Evolutionary conservation across 2,797 vertebrate genomes (phyloP).

Genomic region (Bradypodion ventrale): DNA sequence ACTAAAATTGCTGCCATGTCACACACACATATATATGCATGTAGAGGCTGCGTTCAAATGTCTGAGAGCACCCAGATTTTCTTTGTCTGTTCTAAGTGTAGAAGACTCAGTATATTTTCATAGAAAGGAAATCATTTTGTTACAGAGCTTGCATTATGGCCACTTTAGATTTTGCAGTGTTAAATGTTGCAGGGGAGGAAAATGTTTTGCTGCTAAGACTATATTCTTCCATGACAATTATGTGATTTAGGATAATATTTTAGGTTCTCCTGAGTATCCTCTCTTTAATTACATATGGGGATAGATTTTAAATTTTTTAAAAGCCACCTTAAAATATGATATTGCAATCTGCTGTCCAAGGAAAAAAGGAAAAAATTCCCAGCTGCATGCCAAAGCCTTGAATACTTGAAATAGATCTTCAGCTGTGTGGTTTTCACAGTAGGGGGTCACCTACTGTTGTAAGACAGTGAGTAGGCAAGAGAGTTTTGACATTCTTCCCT

Average conservation of each 20-base stretch:
- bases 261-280: neutral
- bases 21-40: rapidly evolving
- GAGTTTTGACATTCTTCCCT: neutral
- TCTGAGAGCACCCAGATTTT: neutral
- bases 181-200: neutral
- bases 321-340: neutral
- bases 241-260: neutral
- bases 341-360: neutral
- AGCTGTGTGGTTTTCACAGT: neutral
- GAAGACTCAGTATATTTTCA: neutral
- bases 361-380: neutral
- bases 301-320: too few species aligned
- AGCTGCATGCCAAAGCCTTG: neutral
- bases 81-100: neutral
- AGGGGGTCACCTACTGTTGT: neutral
- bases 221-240: too few species aligned
- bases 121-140: neutral
- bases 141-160: neutral
- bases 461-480: neutral
- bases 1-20: neutral
- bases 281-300: neutral
- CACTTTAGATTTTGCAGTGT: neutral
- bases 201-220: too few species aligned
- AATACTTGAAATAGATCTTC: neutral
- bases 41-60: neutral